Percentiles rank a stretch among this genome's conserved stretches.
Evolutionary conservation across 2,888 invertebrate genomes (phyloP).

Genomic region (Sericinus montela): DNA sequence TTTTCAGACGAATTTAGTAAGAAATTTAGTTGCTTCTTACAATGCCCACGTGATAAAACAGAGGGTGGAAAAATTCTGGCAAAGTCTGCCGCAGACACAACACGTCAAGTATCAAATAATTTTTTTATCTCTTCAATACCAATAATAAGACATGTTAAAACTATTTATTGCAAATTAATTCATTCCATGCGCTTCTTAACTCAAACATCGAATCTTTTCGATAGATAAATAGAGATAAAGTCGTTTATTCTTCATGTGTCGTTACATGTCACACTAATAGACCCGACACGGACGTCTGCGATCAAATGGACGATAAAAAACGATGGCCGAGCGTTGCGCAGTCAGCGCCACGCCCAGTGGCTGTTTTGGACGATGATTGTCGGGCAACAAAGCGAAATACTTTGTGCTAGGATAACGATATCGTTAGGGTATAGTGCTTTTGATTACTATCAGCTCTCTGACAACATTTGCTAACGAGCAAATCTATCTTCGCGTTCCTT

Average conservation of each 20-base stretch:
- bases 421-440: background rate
- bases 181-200: background rate
- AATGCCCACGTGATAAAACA: too few relatives aligned
- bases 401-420: background rate
- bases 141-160: too few relatives aligned
- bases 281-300: slow-evolving; percentile 11
- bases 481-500: too few relatives aligned
- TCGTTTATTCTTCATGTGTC: slow-evolving; percentile 12
- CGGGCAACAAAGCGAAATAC: background rate
- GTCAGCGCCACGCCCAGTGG: slow-evolving; percentile 47
- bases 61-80: too few relatives aligned
- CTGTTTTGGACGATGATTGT: slow-evolving; percentile 25
- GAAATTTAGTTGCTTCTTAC: too few relatives aligned
- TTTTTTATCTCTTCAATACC: too few relatives aligned
- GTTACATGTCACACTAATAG: slow-evolving; percentile 10
- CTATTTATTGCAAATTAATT: too few relatives aligned
- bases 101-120: too few relatives aligned
- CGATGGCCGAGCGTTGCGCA: slow-evolving; percentile 27
- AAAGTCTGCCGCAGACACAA: too few relatives aligned
- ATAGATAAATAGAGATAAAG: slow-evolving; percentile 6
- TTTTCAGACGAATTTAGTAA: too few relatives aligned
- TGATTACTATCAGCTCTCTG: slow-evolving; percentile 1
- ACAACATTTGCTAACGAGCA: background rate
- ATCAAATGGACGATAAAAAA: slow-evolving; percentile 43
- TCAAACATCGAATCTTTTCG: slow-evolving; percentile 1